Evolutionary conservation across 1,140 invertebrate genomes (phyloP), one percentile per base, ranked within the genome.

Genomic region (Phenacoccus solenopsis): DNA sequence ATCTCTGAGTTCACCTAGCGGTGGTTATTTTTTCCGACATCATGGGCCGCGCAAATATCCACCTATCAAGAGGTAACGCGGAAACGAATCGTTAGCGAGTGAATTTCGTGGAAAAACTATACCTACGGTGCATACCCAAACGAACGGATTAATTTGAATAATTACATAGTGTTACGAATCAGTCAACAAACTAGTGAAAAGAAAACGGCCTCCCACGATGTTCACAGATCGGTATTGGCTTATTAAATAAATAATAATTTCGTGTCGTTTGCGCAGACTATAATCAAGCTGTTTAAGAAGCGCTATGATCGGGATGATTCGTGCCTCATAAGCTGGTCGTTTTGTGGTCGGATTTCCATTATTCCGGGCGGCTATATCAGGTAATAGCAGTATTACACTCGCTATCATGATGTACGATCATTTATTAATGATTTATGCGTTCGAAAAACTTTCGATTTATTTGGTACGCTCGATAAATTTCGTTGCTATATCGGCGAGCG

Each of bases 151-250:
- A 49, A n/a, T 49, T 49, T 49, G 38, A 49, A 49, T 49, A 49
- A 49, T 49, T 49, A 49, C 38, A 49, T 49, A 49, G 38, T n/a
- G 38, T 49, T 49, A 49, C 38, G 38, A 16, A 49, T 49, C 38
- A 49, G 20, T 49, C 38, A 49, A 49, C 38, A n/a, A 16, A n/a
- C 38, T 49, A n/a, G 20, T 49, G 38, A 49, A 49, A 49, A 49
- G 38, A 49, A 49, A 49, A 49, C 20, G 38, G 38, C 38, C 38
- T 49, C 38, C 38, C 38, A 49, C 38, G 38, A 49, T 49, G 38
- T 49, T 49, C 38, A 49, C 38, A 49, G 38, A 49, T 49, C 38
- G 38, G 38, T 49, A 49, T 49, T 49, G 38, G 38, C 38, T 49
- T 49, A 49, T 16, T 49, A 49, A 49, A 49, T 49, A 49, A 49